Base-by-base conservation (phyloP, 2,888 invertebrate genomes). In the Dryobota labecula region DNA sequence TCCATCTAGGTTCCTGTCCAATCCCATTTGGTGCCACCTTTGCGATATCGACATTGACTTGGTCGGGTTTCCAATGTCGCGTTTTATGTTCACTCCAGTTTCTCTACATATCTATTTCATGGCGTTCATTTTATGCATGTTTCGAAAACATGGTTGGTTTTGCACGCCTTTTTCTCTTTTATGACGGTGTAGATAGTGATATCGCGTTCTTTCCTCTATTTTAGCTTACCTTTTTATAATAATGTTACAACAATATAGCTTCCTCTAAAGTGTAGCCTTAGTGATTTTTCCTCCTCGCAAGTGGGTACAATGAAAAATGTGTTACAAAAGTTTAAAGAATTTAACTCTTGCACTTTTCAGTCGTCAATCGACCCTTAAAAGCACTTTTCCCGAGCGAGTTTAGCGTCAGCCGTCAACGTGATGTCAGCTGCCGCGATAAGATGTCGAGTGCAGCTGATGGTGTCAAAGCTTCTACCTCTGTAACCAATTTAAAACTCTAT, bases 11-110 rank as follows among this genome's bases (percentile, higher is more conserved):
- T 70, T 53, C 15, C 45, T 70, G 74, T 83, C 62, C 85, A 84
- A 84, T 84, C 54, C 80, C 69, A 80, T 83, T 84, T 84, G 66
- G 58, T 36, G 60, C 27, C 61, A 74, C 84, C 70, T 77, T 36
- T 49, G 57, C 66, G 58, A 77, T 82, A 77, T 75, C 70, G 38
- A 63, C 63, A 38, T 65, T 24, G 47, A 66, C 49, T 72, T 63
- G 57, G 70, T 61, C 62, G 73, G 41, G 76, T 71, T 64, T 76
- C 73, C 56, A 36, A 70, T 80, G 85, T 73, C 72, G n/a, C 75
- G 24, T 70, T 83, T 79, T 74, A 76, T 72, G 67, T 73, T 56
- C 68, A 53, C 70, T 56, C 43, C 49, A 54, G 68, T 70, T 79
- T 30, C 51, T 43, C 30, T 15, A 33, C 43, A 30, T 71, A 71